A percentile compares a stretch with the other conserved stretches of the same genome.
phyloP scores from a whole-genome alignment of 2,888 invertebrate species.

The Melinopterus prodromus region DNA sequence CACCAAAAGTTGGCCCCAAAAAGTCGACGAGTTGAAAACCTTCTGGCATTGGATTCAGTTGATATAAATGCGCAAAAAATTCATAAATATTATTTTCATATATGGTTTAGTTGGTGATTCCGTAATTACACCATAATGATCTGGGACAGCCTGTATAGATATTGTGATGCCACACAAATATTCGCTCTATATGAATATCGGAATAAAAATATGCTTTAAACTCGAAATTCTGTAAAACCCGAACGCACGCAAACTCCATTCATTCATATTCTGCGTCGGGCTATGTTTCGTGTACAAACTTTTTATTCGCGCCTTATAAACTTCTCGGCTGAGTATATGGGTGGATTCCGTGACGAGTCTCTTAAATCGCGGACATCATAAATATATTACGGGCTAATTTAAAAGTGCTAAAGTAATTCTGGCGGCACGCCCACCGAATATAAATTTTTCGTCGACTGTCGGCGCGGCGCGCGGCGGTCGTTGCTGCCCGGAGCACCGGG shows the following conservation, averaged over 20 bases:
- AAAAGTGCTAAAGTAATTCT: conserved; percentile 56
- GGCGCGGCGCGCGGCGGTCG: background rate
- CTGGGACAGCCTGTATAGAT: too few relatives aligned
- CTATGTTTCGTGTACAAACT: background rate
- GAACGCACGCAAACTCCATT: background rate
- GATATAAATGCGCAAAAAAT: too few relatives aligned
- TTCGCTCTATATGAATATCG: too few relatives aligned
- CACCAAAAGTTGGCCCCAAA: too few relatives aligned
- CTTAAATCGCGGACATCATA: conserved; percentile 46
- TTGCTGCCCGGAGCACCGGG: background rate
- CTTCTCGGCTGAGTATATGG: conserved; percentile 4
- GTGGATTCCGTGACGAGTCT: conserved; percentile 37
- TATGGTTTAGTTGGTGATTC: too few relatives aligned
- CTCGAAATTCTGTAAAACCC: too few relatives aligned
- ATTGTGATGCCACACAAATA: too few relatives aligned
- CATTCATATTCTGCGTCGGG: background rate
- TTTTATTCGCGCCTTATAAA: conserved; percentile 13
- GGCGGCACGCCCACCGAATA: conserved; percentile 52
- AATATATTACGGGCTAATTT: conserved; percentile 55
- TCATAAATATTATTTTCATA: too few relatives aligned
- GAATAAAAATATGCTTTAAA: too few relatives aligned
- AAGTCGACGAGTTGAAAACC: too few relatives aligned
- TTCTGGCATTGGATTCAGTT: too few relatives aligned
- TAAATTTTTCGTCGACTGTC: conserved; percentile 46
- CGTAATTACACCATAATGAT: too few relatives aligned